phyloP scores from a whole-genome alignment of 2,888 invertebrate species.

The Pterostichus madidus region DNA sequence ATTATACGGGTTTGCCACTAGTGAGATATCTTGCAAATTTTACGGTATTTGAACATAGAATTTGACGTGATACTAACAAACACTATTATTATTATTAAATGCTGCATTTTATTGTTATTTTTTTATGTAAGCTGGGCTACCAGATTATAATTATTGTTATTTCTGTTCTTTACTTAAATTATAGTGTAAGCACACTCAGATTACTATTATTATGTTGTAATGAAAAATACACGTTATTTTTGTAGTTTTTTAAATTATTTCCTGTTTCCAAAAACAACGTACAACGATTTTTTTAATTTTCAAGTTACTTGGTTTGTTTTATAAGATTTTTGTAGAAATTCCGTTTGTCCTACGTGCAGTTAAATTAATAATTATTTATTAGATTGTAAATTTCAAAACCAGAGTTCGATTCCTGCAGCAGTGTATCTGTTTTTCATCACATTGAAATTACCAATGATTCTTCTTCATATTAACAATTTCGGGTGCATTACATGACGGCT shows the following conservation, averaged over 20 bases:
- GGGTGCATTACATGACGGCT: no score
- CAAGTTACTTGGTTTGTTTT: no score
- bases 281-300: no score
- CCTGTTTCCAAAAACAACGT: conserved; percentile 7
- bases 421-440: background rate
- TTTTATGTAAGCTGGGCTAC: background rate
- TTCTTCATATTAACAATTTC: no score
- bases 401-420: background rate
- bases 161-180: conserved; percentile 31
- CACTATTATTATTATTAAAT: conserved; percentile 34
- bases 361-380: background rate
- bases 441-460: background rate
- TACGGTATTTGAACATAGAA: conserved; percentile 49
- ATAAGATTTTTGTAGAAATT: no score
- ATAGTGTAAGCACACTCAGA: conserved; percentile 13
- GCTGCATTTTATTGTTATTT: conserved; percentile 18
- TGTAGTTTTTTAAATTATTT: conserved; percentile 15
- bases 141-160: conserved; percentile 17
- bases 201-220: conserved; percentile 24
- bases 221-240: conserved; percentile 25
- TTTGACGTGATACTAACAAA: conserved; percentile 15
- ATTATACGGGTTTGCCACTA: conserved; percentile 20
- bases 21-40: conserved; percentile 50
- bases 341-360: background rate
- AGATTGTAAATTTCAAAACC: no score